Base-by-base conservation (phyloP, 2,797 vertebrate genomes). In the Kryptolebias ocellatus region DNA sequence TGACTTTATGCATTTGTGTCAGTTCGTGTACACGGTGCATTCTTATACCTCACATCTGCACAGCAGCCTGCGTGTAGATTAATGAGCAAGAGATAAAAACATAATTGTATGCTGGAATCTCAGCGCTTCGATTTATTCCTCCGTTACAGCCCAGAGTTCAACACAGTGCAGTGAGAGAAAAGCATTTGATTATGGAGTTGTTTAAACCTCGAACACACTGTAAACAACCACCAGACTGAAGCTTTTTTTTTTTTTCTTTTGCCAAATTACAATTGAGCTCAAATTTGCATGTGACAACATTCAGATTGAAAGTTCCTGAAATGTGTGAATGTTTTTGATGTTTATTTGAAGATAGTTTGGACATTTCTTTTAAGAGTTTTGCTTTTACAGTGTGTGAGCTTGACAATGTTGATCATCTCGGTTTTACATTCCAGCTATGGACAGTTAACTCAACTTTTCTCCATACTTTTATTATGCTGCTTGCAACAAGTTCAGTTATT, bases 31-130 rank as follows among this genome's bases (percentile, higher is more conserved):
- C 28, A 51, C 31, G 39, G 69, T 69, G 55, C 53, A 79, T 66
- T 68, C 61, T 66, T 37, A 55, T 27, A 47, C 53, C 39, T 42
- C 51, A n/a, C 56, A 29, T 61, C 64, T 73, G 44, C 70, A 62
- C 49, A 76, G 42, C 39, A 37, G 14, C 54, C 71, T 50, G 56
- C 60, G 71, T 77, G 61, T 70, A 64, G 84, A 83, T 84, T 88
- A 92, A 92, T 89, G 87, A 90, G 89, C 71, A 42, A 47, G 54
- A 83, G 83, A 87, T 85, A 74, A 83, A 53, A 89, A 86, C 77
- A 80, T 82, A 83, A 89, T 83, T 80, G 78, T 79, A 79, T 59
- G 70, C 82, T 18, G 62, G 79, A 86, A 85, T 80, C 74, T 75
- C 68, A 58, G 65, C 60, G 71, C 83, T 89, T 88, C 78, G 83